Conservation (phyloP, 2,797 vertebrate genomes). For the Sebastiscus albofasciatus region DNA sequence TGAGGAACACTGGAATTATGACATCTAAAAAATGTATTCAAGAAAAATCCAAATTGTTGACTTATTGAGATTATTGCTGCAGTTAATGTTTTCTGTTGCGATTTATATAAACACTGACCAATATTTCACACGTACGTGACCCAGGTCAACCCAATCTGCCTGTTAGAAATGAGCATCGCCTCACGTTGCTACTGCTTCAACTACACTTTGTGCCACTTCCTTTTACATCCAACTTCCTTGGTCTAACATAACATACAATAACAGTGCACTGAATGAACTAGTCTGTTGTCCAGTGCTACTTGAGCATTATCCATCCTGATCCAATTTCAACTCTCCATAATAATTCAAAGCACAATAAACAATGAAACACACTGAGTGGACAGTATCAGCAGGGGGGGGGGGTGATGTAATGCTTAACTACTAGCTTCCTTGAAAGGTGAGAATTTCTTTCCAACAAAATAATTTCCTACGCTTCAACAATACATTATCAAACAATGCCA, state of each 20-base stretch:
- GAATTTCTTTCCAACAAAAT: constrained; percentile 45
- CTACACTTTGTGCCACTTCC: constrained; percentile 12
- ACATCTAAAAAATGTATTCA: not conserved
- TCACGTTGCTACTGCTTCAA: constrained; percentile 19
- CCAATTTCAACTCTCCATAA: constrained; percentile 64
- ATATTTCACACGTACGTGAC: not conserved
- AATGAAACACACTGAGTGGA: constrained; percentile 67
- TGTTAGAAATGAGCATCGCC: constrained; percentile 56
- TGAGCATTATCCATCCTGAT: constrained; percentile 59
- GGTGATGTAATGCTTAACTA: constrained; percentile 48
- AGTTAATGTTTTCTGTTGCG: not conserved
- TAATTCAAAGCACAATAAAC: constrained; percentile 66
- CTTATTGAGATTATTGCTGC: not conserved
- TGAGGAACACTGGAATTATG: not conserved
- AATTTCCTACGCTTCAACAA: constrained; percentile 32
- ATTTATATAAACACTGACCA: not conserved
- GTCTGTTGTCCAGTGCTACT: constrained; percentile 52
- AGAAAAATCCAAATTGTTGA: not conserved
- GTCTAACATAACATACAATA: constrained; percentile 41
- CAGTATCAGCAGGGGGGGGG: constrained; percentile 48
- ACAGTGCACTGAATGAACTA: constrained; percentile 52
- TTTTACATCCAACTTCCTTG: constrained; percentile 18
- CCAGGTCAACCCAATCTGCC: not conserved
- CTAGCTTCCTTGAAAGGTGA: constrained; percentile 66
- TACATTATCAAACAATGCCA: constrained; percentile 38